Conservation (phyloP, 2,113 vertebrate genomes). For the Ginglymostoma cirratum region DNA sequence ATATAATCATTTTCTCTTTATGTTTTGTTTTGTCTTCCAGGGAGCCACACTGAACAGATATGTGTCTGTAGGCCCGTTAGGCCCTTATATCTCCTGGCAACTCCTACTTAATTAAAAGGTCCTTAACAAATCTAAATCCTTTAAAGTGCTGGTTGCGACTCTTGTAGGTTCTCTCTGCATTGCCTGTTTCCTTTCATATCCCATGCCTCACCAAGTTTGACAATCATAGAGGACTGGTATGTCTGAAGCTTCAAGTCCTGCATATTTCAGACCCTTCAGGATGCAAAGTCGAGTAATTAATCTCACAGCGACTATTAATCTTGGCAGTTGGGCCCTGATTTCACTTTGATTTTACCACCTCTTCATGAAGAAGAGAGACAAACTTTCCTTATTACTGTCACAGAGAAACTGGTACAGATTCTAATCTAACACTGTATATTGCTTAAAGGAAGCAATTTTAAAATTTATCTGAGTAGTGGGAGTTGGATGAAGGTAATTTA, state of each 20-base stretch:
- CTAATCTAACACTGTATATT: not conserved
- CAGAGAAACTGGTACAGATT: not conserved
- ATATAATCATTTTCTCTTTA: not conserved
- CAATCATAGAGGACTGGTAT: not conserved
- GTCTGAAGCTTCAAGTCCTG: not conserved
- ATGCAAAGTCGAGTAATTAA: too few relatives aligned
- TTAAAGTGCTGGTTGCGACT: not conserved
- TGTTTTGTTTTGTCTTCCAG: not conserved
- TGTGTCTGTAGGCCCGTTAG: not conserved
- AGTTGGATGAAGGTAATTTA: not conserved
- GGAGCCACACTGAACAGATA: not conserved
- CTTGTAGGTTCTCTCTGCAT: not conserved
- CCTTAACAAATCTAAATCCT: not conserved
- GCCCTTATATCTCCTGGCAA: not conserved
- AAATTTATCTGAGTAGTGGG: not conserved
- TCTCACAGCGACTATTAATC: not conserved
- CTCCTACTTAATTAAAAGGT: not conserved
- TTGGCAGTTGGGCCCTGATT: not conserved
- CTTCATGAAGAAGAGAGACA: not conserved
- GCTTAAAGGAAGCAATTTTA: not conserved
- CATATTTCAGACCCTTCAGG: not conserved
- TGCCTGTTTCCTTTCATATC: not conserved
- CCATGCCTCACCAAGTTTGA: not conserved
- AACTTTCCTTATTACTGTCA: not conserved
- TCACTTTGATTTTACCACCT: not conserved